A percentile compares a stretch with the other conserved stretches of the same genome.
Conservation (phyloP, 1,140 invertebrate genomes). For the Druon quercuslanigerum region DNA sequence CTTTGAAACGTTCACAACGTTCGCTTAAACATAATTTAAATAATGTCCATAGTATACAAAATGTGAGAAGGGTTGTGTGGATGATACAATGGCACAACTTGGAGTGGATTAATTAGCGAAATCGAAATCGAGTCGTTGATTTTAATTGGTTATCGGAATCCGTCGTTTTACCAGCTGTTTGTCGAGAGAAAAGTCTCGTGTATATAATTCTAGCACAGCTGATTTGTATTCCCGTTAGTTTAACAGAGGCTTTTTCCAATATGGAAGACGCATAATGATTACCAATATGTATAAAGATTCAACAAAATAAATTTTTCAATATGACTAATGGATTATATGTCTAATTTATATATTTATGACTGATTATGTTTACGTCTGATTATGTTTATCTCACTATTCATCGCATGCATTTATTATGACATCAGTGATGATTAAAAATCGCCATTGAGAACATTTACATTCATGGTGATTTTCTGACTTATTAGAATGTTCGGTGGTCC, state of each 20-base stretch:
- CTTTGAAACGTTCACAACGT: slow-evolving; percentile 24
- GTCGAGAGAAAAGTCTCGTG: too few relatives aligned
- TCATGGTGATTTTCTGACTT: slow-evolving; percentile 59
- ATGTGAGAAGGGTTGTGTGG: background rate
- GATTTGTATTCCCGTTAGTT: too few relatives aligned
- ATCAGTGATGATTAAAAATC: slow-evolving; percentile 48
- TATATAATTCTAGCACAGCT: too few relatives aligned
- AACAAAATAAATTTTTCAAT: background rate
- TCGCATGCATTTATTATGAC: background rate
- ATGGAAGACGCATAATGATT: background rate
- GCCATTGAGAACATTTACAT: slow-evolving; percentile 53
- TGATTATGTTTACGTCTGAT: background rate
- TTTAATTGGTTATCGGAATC: too few relatives aligned
- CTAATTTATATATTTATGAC: background rate
- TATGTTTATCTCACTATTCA: slow-evolving; percentile 5
- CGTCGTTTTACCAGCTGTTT: too few relatives aligned
- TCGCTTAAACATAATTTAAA: background rate
- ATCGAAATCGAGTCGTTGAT: too few relatives aligned
- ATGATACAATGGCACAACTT: background rate
- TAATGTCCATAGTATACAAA: background rate
- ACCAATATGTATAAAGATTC: background rate
- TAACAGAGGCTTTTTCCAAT: slow-evolving; percentile 29
- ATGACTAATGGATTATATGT: background rate
- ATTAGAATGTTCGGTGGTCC: slow-evolving; percentile 55
- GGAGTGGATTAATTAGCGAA: background rate